phyloP scores from a whole-genome alignment of 2,888 invertebrate species.

The Drosophila birchii region DNA sequence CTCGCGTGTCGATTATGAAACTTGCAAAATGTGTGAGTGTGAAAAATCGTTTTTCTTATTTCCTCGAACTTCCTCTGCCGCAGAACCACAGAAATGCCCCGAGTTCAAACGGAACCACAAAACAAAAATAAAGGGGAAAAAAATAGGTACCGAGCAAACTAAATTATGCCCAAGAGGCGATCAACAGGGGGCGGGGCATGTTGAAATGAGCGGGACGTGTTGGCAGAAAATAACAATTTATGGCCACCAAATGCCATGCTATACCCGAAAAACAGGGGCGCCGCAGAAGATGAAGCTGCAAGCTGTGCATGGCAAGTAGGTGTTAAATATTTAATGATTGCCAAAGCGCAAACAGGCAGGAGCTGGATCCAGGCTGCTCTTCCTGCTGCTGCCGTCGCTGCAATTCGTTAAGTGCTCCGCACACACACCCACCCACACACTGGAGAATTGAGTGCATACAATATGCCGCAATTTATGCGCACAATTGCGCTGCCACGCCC shows the following conservation, averaged over 20 bases:
- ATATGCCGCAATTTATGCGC: slow-evolving; percentile 54
- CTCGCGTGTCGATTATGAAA: slow-evolving; percentile 6
- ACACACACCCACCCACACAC: slow-evolving; percentile 10
- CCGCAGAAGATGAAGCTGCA: slow-evolving; percentile 16
- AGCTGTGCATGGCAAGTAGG: slow-evolving; percentile 54
- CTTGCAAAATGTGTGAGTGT: slow-evolving; percentile 6
- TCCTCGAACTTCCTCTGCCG: not conserved
- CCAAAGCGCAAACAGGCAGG: slow-evolving; percentile 51
- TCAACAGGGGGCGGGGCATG: slow-evolving; percentile 17
- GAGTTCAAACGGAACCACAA: slow-evolving; percentile 13
- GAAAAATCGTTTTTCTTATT: slow-evolving; percentile 4
- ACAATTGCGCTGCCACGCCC: slow-evolving; percentile 53
- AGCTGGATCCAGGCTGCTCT: slow-evolving; percentile 8
- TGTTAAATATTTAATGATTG: slow-evolving; percentile 71
- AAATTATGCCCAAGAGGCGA: slow-evolving; percentile 30
- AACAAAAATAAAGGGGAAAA: not conserved
- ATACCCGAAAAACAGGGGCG: not conserved
- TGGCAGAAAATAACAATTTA: slow-evolving; percentile 45
- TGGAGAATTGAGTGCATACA: slow-evolving; percentile 39
- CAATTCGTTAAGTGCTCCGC: slow-evolving; percentile 61
- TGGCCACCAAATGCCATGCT: slow-evolving; percentile 9
- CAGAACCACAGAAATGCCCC: not conserved
- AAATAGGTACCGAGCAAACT: slow-evolving; percentile 5
- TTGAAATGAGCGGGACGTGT: slow-evolving; percentile 47
- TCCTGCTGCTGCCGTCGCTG: slow-evolving; percentile 27